Base-by-base conservation (phyloP, 2,797 vertebrate genomes). In the Heteromormyrus szaboi region DNA sequence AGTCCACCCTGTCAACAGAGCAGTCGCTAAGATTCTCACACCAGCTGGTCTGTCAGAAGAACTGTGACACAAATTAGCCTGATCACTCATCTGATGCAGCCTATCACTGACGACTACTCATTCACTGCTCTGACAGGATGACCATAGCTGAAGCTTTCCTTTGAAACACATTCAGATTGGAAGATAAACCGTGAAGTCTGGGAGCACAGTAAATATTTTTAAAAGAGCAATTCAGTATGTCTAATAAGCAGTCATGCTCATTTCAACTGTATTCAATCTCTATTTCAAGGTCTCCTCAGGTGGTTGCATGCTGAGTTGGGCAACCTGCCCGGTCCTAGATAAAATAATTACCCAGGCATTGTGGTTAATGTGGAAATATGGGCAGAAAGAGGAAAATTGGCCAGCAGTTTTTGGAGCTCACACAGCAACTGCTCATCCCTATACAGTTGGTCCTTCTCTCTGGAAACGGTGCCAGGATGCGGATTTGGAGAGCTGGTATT, bases 31-130 rank as follows among this genome's bases (percentile, higher is more conserved):
- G 50, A 83, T 86, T 87, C 84, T 62, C 90, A 90, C 92, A 94
- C 92, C 91, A 91, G 93, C 91, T 93, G 91, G 90, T 92, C 90
- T 90, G 91, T 90, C 91, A 94, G 93, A 92, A 89, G 90, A 90
- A 92, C 90, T 85, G 89, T 37, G 89, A 92, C 93, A 90, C 91
- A 90, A 93, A 94, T 94, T 91, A 92, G 65, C 85, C 9, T 89
- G 91, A 93, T 94, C 91, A 90, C 89, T 93, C 91, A 93, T 91
- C 93, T 93, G 92, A 92, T 92, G 90, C 90, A 88, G 90, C 91
- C 90, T 91, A 50, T 25, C 91, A 12, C 59, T 72, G 81, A 93
- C 92, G 91, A 91, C 90, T 91, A 90, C 92, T 90, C 2, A 56
- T 85, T 85, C 29, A 29, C 5, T 22, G 25, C 46, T 51, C 59